Evolutionary conservation across 2,888 invertebrate genomes (phyloP).

Genomic region (Drosophila affinis): DNA sequence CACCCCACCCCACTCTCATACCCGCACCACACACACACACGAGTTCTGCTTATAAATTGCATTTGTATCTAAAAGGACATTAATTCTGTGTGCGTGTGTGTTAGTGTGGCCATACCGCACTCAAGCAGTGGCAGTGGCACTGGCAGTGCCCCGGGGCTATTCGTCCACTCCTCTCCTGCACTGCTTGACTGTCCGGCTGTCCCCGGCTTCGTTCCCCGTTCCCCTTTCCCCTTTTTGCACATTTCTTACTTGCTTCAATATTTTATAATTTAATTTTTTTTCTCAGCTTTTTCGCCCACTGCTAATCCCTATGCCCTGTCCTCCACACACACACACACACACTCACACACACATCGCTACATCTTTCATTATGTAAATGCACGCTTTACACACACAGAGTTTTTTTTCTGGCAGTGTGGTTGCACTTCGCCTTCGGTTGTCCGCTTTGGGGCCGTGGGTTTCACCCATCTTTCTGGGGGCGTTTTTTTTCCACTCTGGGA

Average conservation of each 20-base stretch:
- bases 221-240: slow-evolving; percentile 50
- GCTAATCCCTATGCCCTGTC: slow-evolving; percentile 60
- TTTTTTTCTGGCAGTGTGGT: slow-evolving; percentile 47
- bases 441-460: slow-evolving; percentile 42
- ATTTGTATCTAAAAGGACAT: slow-evolving; percentile 79
- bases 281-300: slow-evolving; percentile 45
- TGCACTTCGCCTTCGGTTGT: slow-evolving; percentile 42
- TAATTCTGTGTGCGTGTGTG: slow-evolving; percentile 57
- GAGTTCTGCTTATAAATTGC: slow-evolving; percentile 72
- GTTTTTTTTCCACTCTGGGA: slow-evolving; percentile 54
- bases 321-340: slow-evolving; percentile 24
- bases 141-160: background rate
- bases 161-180: slow-evolving; percentile 16
- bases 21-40: slow-evolving; percentile 16
- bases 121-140: background rate
- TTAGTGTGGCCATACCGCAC: slow-evolving; percentile 6
- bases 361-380: slow-evolving; percentile 83
- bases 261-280: slow-evolving; percentile 77
- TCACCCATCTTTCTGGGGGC: slow-evolving; percentile 23
- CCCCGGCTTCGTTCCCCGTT: background rate
- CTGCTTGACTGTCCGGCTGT: slow-evolving; percentile 37
- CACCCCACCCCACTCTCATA: background rate
- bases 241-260: slow-evolving; percentile 76
- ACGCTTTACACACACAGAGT: slow-evolving; percentile 71
- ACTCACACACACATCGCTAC: slow-evolving; percentile 65